phyloP scores from a whole-genome alignment of 2,888 invertebrate species.

The Nymphalis urticae region DNA sequence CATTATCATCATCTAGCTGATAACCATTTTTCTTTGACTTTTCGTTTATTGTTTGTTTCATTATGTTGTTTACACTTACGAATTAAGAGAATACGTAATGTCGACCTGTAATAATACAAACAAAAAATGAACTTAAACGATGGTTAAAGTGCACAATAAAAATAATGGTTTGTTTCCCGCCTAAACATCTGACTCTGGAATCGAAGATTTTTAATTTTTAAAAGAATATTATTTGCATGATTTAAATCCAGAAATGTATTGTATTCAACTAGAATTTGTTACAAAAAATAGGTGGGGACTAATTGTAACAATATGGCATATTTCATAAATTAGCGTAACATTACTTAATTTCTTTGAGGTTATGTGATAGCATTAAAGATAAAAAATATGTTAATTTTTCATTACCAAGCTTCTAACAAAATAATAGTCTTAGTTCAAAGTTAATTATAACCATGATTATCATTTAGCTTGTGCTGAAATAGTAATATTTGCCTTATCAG shows the following conservation, averaged over 20 bases:
- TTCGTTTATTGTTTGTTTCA: constrained; percentile 56
- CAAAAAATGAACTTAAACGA: background rate
- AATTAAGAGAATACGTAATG: constrained; percentile 3
- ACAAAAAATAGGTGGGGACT: background rate
- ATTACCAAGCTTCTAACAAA: too few species aligned
- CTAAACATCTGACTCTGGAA: constrained; percentile 44
- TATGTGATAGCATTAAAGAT: constrained; percentile 40
- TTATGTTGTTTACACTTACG: constrained; percentile 35
- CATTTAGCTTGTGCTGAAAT: constrained; percentile 3
- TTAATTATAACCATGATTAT: background rate
- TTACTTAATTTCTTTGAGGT: constrained; percentile 47
- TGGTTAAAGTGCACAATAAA: background rate
- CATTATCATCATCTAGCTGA: constrained; percentile 71
- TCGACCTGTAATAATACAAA: constrained; percentile 23
- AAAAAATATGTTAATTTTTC: background rate
- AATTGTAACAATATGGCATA: background rate
- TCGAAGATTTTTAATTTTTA: background rate
- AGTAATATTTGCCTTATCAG: constrained; percentile 50
- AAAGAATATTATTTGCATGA: background rate
- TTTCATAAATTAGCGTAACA: background rate
- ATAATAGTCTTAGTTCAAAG: too few species aligned
- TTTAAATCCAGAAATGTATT: background rate
- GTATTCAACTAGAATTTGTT: background rate
- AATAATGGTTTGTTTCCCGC: constrained; percentile 55
- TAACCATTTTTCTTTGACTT: constrained; percentile 58